Percentiles rank a stretch among this genome's conserved stretches.
These are phyloP conservation scores for Tipula helvola DNA, from an alignment of 2,888 invertebrate species.

Conservation along the genomic window DNA sequence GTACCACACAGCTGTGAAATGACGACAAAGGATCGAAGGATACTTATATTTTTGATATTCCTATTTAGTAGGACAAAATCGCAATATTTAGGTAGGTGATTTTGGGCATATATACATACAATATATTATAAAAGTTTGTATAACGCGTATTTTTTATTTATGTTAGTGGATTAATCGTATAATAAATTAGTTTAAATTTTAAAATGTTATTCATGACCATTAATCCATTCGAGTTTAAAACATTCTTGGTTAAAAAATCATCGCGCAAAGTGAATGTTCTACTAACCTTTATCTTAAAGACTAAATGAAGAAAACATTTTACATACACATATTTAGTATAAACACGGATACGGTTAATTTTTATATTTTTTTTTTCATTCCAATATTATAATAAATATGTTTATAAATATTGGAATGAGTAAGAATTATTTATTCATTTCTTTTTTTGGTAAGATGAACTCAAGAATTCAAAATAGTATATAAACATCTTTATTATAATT, in stretches of 20 bases:
- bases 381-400: no score
- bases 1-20: background rate
- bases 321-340: background rate
- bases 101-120: background rate
- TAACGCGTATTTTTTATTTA: background rate
- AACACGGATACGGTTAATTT: background rate
- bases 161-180: background rate
- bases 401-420: no score
- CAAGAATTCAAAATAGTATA: background rate
- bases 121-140: no score
- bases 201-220: background rate
- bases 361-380: background rate
- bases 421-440: background rate
- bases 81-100: background rate
- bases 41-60: background rate
- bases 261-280: background rate
- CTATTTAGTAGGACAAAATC: background rate
- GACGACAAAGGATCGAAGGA: background rate
- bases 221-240: background rate
- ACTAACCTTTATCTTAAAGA: background rate
- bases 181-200: background rate
- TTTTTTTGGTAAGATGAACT: background rate
- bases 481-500: background rate
- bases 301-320: background rate
- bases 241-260: background rate